Evolutionary conservation across 2,888 invertebrate genomes (phyloP), one percentile per base, ranked within the genome.

Genomic region (Epistrophe grossulariae): DNA sequence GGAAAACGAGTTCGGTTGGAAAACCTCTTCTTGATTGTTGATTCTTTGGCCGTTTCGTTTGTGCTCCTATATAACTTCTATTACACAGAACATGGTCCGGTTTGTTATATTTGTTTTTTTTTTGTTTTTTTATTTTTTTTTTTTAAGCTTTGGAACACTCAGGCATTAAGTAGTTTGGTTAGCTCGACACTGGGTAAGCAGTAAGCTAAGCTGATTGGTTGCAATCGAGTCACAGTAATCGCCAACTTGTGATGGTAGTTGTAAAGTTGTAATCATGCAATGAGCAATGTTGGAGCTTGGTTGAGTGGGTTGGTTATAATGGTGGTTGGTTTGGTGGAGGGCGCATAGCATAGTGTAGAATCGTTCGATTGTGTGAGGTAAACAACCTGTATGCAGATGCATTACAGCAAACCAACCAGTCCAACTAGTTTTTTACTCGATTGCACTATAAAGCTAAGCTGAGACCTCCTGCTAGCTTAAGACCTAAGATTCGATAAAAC

Each of bases 331-430:
- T 43, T 62, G 13, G 24, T 62, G 15, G 24, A 40, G 35, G 11
- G 35, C 6, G 17, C 31, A 17, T 24, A 24, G 24, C 24, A 3
- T 24, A 3, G 24, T n/a, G n/a, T 7, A 43, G 43, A 24, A 24
- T 19, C 66, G 66, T 84, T 84, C 79, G 84, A 72, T 76, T 71
- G 84, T 84, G 62, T 84, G 74, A 72, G 79, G 64, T 74, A 84
- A 84, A 79, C 84, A 84, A 84, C 79, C 83, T 84, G 79, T 71
- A 64, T 71, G 59, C 79, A 68, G 60, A 79, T 64, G 76, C 73
- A 81, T 35, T 64, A 71, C 70, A 70, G 28, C 40, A 70, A 38
- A 11, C 55, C 70, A 79, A 84, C 81, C 77, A 68, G 84, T 84
- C 55, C 48, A 72, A 72, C 76, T 68, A 40, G 80, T 72, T 84